A percentile compares a stretch with the other conserved stretches of the same genome.
Evolutionary conservation across 2,113 vertebrate species (phyloP).

Genomic region (Erythrolamprus reginae): DNA sequence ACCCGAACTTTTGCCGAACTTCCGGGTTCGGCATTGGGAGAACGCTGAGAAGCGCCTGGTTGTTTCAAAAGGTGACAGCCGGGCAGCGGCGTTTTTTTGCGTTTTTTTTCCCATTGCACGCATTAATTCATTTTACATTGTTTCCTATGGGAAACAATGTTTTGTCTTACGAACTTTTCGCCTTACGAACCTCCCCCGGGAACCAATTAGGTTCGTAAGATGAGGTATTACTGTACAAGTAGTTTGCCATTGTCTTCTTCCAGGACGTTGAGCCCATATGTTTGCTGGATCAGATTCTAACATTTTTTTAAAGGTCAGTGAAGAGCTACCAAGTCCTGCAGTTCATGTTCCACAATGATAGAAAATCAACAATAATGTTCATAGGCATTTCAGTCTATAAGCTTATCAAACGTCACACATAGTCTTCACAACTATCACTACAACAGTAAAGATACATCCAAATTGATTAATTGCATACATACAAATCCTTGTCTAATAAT

Average conservation of each 20-base stretch:
- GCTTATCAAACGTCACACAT: background rate
- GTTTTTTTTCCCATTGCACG: too few species aligned
- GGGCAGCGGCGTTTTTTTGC: too few species aligned
- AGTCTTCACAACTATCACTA: background rate
- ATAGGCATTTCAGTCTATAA: background rate
- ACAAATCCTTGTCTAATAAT: background rate
- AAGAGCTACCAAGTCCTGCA: background rate
- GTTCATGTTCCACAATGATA: background rate
- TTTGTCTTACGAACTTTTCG: too few species aligned
- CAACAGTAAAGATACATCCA: background rate
- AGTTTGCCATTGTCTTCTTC: background rate
- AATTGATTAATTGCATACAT: background rate
- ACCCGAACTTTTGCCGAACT: too few species aligned
- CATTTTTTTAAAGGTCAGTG: background rate
- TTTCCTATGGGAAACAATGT: too few species aligned
- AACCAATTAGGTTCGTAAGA: too few species aligned
- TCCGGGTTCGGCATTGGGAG: too few species aligned
- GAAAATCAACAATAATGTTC: background rate
- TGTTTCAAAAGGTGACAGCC: too few species aligned
- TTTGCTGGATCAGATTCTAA: background rate
- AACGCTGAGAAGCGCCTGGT: too few species aligned
- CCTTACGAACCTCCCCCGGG: too few species aligned
- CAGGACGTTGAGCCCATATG: background rate
- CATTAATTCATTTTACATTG: too few species aligned
- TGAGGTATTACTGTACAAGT: too few species aligned